Evolutionary conservation across 2,797 vertebrate species (phyloP).

Genomic region (Poeciliopsis turneri): DNA sequence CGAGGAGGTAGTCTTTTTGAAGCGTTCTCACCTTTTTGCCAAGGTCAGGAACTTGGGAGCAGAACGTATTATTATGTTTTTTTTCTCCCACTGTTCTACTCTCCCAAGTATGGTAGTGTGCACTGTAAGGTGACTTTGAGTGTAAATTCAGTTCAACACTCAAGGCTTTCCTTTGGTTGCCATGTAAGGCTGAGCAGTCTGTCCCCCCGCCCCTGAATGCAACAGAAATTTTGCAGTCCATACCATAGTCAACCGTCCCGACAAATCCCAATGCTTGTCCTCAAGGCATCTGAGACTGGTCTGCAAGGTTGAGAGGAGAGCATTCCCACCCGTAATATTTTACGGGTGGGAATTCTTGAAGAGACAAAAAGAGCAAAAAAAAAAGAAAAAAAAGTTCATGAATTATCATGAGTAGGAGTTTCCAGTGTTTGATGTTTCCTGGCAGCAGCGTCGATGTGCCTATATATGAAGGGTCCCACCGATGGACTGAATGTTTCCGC

Average conservation of each 20-base stretch:
- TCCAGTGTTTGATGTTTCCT: conserved; percentile 68
- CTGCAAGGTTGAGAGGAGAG: conserved; percentile 49
- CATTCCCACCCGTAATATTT: too few relatives aligned
- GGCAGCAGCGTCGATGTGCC: conserved; percentile 64
- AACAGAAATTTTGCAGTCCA: conserved; percentile 77
- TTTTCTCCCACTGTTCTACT: conserved; percentile 51
- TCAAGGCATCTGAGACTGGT: conserved; percentile 72
- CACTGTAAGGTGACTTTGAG: conserved; percentile 83
- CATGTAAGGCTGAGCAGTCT: conserved; percentile 77
- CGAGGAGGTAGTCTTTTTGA: conserved; percentile 85
- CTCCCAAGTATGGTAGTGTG: conserved; percentile 80
- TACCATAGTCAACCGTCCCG: conserved; percentile 73
- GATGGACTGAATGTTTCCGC: conserved; percentile 63
- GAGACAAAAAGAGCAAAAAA: conserved; percentile 22
- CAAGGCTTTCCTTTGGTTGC: conserved; percentile 77
- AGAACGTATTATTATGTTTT: conserved; percentile 36
- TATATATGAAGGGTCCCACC: conserved; percentile 66
- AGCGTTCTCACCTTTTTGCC: conserved; percentile 74
- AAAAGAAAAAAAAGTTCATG: conserved; percentile 43
- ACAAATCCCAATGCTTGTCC: conserved; percentile 79
- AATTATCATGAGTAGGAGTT: conserved; percentile 39
- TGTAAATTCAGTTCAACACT: conserved; percentile 80
- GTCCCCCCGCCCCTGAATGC: conserved; percentile 69
- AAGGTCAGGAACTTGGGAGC: conserved; percentile 74
- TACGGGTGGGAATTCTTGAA: conserved; percentile 33